Percentiles rank a stretch among this genome's conserved stretches.
Conservation (phyloP, 1,140 invertebrate genomes). For the Alviniconcha marisindica region DNA sequence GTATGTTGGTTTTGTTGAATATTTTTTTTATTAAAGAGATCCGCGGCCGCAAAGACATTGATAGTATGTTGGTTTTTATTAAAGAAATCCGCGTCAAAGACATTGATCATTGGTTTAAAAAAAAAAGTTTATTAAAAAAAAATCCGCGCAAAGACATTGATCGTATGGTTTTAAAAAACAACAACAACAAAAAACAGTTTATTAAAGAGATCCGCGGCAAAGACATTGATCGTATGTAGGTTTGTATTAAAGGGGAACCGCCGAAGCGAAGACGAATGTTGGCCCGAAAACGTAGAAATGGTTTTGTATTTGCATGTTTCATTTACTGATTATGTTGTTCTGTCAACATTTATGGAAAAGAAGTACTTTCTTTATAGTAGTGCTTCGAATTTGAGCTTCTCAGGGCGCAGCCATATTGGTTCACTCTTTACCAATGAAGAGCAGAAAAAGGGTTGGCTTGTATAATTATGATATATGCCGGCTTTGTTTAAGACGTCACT, state of each 20-base stretch:
- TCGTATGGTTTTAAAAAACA: background rate
- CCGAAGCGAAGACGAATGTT: too few relatives aligned
- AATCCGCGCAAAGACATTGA: slow-evolving; percentile 9
- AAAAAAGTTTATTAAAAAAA: slow-evolving; percentile 8
- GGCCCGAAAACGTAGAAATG: too few relatives aligned
- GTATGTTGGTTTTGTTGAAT: background rate
- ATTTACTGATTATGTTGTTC: too few relatives aligned
- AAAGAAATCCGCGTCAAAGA: background rate
- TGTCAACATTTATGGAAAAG: too few relatives aligned
- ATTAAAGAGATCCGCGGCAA: background rate
- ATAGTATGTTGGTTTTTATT: background rate
- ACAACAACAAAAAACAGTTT: background rate
- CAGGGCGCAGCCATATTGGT: too few relatives aligned
- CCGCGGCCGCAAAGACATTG: slow-evolving; percentile 21
- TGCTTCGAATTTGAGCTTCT: too few relatives aligned
- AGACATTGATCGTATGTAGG: background rate
- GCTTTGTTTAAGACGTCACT: too few relatives aligned
- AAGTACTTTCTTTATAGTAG: too few relatives aligned
- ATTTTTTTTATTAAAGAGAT: background rate
- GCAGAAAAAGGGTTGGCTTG: too few relatives aligned
- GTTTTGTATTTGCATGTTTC: too few relatives aligned
- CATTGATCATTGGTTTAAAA: background rate
- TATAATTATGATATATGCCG: too few relatives aligned
- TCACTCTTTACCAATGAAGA: too few relatives aligned
- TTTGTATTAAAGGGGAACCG: slow-evolving; percentile 6